Evolutionary conservation across 2,888 invertebrate genomes (phyloP).

Genomic region (Eupithecia centaureata): DNA sequence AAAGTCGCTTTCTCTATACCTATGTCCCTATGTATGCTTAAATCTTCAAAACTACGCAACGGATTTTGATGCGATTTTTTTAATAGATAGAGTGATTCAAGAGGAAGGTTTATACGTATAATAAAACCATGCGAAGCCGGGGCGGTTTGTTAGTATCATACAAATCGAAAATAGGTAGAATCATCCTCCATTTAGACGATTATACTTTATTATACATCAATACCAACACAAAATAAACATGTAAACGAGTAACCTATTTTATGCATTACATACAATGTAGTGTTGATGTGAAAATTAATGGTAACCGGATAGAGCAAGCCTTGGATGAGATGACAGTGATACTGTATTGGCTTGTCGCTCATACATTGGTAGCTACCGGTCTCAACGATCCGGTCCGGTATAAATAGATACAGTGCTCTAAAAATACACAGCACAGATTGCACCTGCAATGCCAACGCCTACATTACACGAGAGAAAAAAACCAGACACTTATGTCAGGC

Average conservation of each 20-base stretch:
- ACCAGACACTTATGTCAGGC: constrained; percentile 28
- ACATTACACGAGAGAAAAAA: constrained; percentile 32
- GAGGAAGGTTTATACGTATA: too few species aligned
- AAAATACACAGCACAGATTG: constrained; percentile 76
- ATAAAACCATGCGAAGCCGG: too few species aligned
- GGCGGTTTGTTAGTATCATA: neutral
- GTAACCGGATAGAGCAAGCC: constrained; percentile 29
- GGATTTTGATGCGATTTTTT: too few species aligned
- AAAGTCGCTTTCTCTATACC: too few species aligned
- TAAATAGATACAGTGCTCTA: constrained; percentile 72
- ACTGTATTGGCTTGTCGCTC: constrained; percentile 48
- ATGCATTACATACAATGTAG: constrained; percentile 12
- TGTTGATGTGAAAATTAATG: constrained; percentile 23
- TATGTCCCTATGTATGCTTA: too few species aligned
- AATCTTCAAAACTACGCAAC: too few species aligned
- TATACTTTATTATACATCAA: neutral
- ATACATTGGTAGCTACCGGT: constrained; percentile 60
- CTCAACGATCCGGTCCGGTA: constrained; percentile 71
- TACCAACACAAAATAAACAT: neutral
- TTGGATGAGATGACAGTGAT: constrained; percentile 44
- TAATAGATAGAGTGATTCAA: too few species aligned
- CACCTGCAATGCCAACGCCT: constrained; percentile 63
- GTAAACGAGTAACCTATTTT: constrained; percentile 17
- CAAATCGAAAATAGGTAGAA: neutral
- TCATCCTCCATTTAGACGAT: neutral